phyloP scores from a whole-genome alignment of 2,113 vertebrate species.

The Galeopterus variegatus region DNA sequence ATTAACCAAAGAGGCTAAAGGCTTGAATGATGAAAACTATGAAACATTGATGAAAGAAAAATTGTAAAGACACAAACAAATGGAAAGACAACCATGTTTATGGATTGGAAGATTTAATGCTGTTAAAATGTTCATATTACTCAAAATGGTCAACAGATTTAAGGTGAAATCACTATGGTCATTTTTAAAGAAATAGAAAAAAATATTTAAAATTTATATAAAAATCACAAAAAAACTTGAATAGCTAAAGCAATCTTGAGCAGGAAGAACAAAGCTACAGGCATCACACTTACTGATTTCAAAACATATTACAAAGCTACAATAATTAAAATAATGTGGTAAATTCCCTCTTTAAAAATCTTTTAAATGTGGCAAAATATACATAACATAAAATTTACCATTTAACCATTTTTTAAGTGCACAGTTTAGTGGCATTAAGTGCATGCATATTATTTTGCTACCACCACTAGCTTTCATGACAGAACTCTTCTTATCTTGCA shows the following conservation, averaged over 20 bases:
- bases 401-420: neutral
- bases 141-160: neutral
- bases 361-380: neutral
- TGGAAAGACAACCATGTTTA: neutral
- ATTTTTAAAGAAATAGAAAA: neutral
- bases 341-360: no score
- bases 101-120: neutral
- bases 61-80: neutral
- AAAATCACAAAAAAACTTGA: neutral
- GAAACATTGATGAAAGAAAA: neutral
- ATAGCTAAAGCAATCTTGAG: neutral
- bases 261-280: neutral
- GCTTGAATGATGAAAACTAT: neutral
- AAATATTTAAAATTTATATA: neutral
- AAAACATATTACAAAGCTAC: neutral
- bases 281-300: neutral
- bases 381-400: neutral
- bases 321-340: neutral
- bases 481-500: neutral
- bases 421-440: neutral
- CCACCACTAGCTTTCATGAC: neutral
- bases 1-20: neutral
- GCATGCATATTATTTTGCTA: neutral
- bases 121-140: neutral
- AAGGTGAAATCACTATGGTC: neutral